These are phyloP conservation scores for Aphelocoma californica DNA, from an alignment of 2,797 vertebrate genomes.

Conservation along the genomic window DNA sequence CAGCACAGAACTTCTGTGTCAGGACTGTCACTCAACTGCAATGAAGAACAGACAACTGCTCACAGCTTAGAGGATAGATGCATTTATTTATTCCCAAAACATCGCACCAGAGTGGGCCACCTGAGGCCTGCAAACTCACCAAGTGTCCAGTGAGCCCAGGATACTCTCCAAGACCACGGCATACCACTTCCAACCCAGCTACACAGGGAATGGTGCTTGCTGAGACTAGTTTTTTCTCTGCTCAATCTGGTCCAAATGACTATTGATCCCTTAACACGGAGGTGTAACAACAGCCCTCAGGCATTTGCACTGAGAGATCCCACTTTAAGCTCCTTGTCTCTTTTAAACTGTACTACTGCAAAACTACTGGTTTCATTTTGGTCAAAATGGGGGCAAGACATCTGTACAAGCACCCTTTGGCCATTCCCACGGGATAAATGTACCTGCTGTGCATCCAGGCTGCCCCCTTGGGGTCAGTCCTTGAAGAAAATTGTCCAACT, in stretches of 20 bases:
- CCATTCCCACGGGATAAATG: background rate
- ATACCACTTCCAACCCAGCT: background rate
- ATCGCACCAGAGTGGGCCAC: background rate
- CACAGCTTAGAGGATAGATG: background rate
- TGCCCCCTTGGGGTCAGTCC: background rate
- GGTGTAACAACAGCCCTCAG: background rate
- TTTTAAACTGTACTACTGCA: background rate
- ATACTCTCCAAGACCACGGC: background rate
- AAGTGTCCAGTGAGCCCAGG: background rate
- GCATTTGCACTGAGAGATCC: background rate
- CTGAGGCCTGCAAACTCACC: background rate
- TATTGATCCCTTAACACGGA: conserved; percentile 21
- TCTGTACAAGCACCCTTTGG: background rate
- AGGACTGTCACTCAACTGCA: rapidly evolving
- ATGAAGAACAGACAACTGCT: background rate
- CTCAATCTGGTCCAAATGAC: conserved; percentile 13
- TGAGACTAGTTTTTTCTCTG: background rate
- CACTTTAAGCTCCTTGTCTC: background rate
- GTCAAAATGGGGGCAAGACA: background rate
- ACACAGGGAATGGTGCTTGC: background rate
- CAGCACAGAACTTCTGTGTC: background rate
- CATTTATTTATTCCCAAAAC: background rate
- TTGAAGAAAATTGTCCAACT: background rate
- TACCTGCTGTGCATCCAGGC: background rate
- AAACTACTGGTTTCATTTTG: background rate